phyloP scores from a whole-genome alignment of 2,113 vertebrate species.

The Nyctereutes procyonoides region DNA sequence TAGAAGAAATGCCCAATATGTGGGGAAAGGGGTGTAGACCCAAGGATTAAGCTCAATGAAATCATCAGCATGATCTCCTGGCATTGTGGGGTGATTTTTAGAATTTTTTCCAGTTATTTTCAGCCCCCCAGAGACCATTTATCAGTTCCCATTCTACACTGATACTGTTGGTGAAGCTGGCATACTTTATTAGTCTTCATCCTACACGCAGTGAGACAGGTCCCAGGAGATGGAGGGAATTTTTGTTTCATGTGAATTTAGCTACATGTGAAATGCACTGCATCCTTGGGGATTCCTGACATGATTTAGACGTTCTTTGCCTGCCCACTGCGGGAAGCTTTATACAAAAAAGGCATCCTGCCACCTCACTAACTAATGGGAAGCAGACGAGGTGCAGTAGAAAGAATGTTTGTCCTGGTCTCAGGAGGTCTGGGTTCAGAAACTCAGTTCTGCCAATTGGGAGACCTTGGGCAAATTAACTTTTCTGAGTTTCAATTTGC shows the following conservation, averaged over 20 bases:
- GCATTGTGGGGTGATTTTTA: background rate
- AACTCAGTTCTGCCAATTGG: background rate
- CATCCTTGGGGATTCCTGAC: constrained; percentile 45
- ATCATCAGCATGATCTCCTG: background rate
- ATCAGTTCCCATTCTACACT: background rate
- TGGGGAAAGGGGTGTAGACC: background rate
- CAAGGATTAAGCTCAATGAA: background rate
- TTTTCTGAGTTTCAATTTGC: background rate
- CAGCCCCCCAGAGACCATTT: background rate
- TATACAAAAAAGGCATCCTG: background rate
- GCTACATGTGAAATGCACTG: background rate
- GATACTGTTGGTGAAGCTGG: background rate
- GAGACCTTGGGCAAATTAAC: background rate
- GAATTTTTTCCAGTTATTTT: constrained; percentile 16
- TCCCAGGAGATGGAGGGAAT: background rate
- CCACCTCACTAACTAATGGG: background rate
- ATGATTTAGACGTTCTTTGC: constrained; percentile 26
- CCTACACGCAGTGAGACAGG: background rate
- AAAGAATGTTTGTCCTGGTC: background rate
- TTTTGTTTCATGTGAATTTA: constrained; percentile 51
- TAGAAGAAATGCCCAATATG: background rate
- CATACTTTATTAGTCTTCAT: background rate
- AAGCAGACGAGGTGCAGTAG: background rate
- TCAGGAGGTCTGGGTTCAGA: background rate
- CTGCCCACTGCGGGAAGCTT: background rate